phyloP scores from a whole-genome alignment of 2,797 vertebrate species.

The Ataeniobius toweri region DNA sequence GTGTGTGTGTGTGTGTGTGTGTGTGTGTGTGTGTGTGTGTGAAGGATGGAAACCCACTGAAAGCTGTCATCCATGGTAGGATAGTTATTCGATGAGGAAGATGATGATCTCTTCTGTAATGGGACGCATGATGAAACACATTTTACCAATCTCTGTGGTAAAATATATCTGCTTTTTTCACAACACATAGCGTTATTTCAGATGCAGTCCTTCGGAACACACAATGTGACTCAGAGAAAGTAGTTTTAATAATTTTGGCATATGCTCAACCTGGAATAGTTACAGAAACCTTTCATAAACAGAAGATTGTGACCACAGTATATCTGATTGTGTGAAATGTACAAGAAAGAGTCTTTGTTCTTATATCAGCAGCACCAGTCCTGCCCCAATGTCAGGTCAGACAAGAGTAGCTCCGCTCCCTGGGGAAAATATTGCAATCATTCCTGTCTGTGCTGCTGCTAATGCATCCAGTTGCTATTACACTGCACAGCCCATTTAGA shows the following conservation, averaged over 20 bases:
- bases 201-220: background rate
- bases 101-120: slow-evolving; percentile 15
- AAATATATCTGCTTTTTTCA: background rate
- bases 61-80: slow-evolving; percentile 13
- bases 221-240: background rate
- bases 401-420: slow-evolving; percentile 37
- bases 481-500: slow-evolving; percentile 59
- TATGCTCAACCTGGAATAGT: background rate
- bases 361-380: slow-evolving; percentile 28
- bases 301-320: slow-evolving; percentile 11
- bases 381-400: slow-evolving; percentile 45
- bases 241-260: background rate
- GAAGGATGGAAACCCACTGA: slow-evolving; percentile 37
- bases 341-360: slow-evolving; percentile 8
- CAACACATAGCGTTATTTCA: background rate
- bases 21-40: background rate
- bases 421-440: slow-evolving; percentile 45
- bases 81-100: slow-evolving; percentile 12
- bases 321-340: slow-evolving; percentile 22
- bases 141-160: background rate
- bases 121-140: slow-evolving; percentile 1
- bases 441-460: slow-evolving; percentile 57
- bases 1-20: background rate
- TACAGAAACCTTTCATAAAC: background rate
- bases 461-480: slow-evolving; percentile 68